Percentiles rank a stretch among this genome's conserved stretches.
Conservation (phyloP, 2,888 invertebrate genomes). For the Lottia scabra region DNA sequence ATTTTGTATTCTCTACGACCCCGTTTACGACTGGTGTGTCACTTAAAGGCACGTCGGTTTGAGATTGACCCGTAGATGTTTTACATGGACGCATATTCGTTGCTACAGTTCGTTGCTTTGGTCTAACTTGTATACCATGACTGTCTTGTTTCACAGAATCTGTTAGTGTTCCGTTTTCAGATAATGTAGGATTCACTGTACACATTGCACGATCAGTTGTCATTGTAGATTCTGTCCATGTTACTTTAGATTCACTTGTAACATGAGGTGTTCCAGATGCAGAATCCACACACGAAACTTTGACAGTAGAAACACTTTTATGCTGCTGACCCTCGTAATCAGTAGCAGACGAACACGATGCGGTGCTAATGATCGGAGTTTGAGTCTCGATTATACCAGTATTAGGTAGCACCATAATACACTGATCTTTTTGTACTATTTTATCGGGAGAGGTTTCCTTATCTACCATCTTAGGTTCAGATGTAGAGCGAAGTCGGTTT, state of each 20-base stretch:
- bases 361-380: constrained; percentile 31
- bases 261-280: constrained; percentile 48
- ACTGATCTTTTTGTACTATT: constrained; percentile 27
- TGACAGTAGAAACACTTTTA: constrained; percentile 46
- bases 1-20: background rate
- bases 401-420: constrained; percentile 38
- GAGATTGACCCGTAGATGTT: background rate
- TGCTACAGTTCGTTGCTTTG: constrained; percentile 34
- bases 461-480: constrained; percentile 37
- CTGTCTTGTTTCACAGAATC: constrained; percentile 35
- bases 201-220: constrained; percentile 53
- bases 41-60: background rate
- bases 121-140: constrained; percentile 36
- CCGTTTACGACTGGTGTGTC: background rate
- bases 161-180: constrained; percentile 43
- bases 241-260: constrained; percentile 38
- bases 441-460: constrained; percentile 37
- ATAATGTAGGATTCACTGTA: constrained; percentile 37
- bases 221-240: constrained; percentile 49
- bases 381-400: constrained; percentile 40
- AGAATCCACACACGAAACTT: constrained; percentile 39
- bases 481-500: background rate
- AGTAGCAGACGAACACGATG: constrained; percentile 38
- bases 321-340: constrained; percentile 46
- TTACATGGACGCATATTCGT: constrained; percentile 37